Percentiles rank a stretch among this genome's conserved stretches.
phyloP scores from a whole-genome alignment of 2,113 vertebrate species.

The Elachura formosa region DNA sequence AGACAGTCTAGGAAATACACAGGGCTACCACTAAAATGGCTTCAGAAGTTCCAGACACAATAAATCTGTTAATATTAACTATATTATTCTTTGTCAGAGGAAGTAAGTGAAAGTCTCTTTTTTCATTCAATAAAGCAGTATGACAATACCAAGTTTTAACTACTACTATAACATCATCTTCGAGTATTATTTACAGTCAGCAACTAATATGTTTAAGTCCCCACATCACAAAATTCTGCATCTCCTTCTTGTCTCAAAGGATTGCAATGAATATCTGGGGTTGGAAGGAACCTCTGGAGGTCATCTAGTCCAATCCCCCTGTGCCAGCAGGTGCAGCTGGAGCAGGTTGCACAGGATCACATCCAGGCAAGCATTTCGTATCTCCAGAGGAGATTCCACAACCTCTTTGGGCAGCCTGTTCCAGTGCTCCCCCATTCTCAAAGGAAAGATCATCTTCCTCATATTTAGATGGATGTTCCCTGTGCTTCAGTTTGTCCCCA shows the following conservation, averaged over 20 bases:
- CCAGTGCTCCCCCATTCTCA: neutral
- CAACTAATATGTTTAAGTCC: neutral
- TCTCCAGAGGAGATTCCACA: neutral
- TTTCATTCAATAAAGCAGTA: neutral
- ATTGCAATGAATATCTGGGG: neutral
- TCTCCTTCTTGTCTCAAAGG: neutral
- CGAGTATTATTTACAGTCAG: neutral
- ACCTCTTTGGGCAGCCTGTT: neutral
- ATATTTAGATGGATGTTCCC: neutral
- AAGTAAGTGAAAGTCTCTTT: neutral
- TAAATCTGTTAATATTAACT: neutral
- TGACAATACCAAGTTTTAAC: accelerated
- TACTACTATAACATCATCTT: neutral
- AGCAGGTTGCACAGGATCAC: neutral
- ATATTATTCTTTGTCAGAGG: neutral
- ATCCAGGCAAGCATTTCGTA: neutral
- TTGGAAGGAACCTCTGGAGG: neutral
- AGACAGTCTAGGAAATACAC: neutral
- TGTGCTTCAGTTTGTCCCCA: neutral
- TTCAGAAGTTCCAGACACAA: neutral
- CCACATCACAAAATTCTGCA: neutral
- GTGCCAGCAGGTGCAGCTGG: neutral
- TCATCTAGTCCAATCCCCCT: neutral
- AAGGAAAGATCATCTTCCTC: neutral
- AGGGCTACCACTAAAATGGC: neutral